Evolutionary conservation across 2,888 invertebrate genomes (phyloP).

Genomic region (Volucella inflata): DNA sequence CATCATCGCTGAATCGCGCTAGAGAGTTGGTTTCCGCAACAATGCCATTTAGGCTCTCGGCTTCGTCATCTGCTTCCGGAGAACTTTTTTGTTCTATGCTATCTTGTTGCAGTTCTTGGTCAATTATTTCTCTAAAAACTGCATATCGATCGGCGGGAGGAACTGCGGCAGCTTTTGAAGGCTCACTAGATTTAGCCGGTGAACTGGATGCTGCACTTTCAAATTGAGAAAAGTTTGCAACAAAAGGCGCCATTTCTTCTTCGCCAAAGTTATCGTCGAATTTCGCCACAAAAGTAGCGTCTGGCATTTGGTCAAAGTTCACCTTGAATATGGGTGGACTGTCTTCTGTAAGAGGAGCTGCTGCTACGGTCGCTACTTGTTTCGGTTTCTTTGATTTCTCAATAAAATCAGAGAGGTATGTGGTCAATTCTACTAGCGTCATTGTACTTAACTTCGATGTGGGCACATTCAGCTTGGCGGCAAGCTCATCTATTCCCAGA

Average conservation of each 20-base stretch:
- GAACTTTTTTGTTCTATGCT: constrained; percentile 77
- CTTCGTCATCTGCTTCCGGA: constrained; percentile 65
- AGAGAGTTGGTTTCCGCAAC: constrained; percentile 56
- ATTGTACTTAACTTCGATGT: constrained; percentile 91
- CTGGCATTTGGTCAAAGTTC: constrained; percentile 81
- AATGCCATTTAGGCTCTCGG: constrained; percentile 42
- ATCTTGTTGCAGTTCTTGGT: constrained; percentile 87
- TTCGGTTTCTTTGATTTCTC: constrained; percentile 83
- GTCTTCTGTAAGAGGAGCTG: constrained; percentile 38
- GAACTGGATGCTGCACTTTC: constrained; percentile 79
- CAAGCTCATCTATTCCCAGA: constrained; percentile 91
- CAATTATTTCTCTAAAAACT: constrained; percentile 93
- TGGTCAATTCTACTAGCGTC: constrained; percentile 94
- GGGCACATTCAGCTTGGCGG: constrained; percentile 90
- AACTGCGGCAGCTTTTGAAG: constrained; percentile 79
- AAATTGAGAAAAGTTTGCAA: constrained; percentile 88
- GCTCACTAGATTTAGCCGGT: constrained; percentile 48
- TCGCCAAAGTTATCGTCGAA: constrained; percentile 88
- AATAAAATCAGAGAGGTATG: constrained; percentile 88
- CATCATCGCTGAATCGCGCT: constrained; percentile 67
- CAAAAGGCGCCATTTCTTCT: constrained; percentile 84
- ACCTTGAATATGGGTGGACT: constrained; percentile 82
- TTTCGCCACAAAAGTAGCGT: constrained; percentile 85
- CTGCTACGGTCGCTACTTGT: constrained; percentile 41
- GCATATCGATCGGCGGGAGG: constrained; percentile 92